A percentile compares a stretch with the other conserved stretches of the same genome.
Evolutionary conservation across 2,797 vertebrate genomes (phyloP).

Genomic region (Graptemys geographica): DNA sequence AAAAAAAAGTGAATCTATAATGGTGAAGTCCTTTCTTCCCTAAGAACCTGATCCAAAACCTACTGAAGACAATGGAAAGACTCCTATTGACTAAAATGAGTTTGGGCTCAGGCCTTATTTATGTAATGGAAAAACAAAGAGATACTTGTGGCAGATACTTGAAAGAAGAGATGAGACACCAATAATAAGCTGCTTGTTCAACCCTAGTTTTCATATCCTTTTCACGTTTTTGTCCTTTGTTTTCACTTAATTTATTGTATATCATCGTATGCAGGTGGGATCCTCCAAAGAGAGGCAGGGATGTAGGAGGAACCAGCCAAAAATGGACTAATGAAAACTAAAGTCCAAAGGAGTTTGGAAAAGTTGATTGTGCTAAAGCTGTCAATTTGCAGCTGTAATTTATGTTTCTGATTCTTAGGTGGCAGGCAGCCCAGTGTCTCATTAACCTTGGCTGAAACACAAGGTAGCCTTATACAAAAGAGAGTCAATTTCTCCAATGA

Average conservation of each 20-base stretch:
- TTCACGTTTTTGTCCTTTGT: neutral
- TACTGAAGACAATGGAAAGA: neutral
- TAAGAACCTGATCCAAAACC: neutral
- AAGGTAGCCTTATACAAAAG: neutral
- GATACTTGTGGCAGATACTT: neutral
- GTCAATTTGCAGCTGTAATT: conserved; percentile 22
- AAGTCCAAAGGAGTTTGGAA: neutral
- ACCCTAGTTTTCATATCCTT: conserved; percentile 31
- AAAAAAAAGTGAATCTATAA: neutral
- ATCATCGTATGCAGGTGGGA: conserved; percentile 21
- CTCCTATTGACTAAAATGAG: neutral
- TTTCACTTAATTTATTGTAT: neutral
- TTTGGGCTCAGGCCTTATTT: conserved; percentile 7
- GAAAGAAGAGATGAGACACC: neutral
- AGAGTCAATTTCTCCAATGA: neutral
- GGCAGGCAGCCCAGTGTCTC: conserved; percentile 38
- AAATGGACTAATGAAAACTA: conserved; percentile 22
- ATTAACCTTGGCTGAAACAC: neutral
- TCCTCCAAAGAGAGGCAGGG: neutral
- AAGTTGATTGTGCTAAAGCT: conserved; percentile 2
- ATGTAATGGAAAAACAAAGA: conserved; percentile 31
- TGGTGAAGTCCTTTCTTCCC: neutral
- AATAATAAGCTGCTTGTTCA: neutral
- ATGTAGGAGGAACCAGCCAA: neutral
- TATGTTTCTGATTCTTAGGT: conserved; percentile 4